phyloP scores from a whole-genome alignment of 2,797 vertebrate genomes.

The Pipistrellus pipistrellus region DNA sequence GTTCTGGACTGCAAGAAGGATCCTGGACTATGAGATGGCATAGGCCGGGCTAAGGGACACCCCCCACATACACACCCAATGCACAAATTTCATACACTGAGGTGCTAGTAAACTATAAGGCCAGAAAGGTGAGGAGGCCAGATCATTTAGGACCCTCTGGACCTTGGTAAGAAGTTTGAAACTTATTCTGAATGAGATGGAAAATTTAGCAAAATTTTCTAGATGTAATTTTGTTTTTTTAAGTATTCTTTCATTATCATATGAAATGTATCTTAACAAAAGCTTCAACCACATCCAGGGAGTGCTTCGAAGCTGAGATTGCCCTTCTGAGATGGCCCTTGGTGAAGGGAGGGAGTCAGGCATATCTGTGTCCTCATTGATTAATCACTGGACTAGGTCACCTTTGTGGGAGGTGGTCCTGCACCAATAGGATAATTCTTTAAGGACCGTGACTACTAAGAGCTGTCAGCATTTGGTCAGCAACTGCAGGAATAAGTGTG shows the following conservation, averaged over 20 bases:
- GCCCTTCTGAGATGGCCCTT: neutral
- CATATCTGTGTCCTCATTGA: neutral
- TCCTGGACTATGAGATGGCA: too few relatives aligned
- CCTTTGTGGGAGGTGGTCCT: neutral
- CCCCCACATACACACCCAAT: too few relatives aligned
- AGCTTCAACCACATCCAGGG: neutral
- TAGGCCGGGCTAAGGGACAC: too few relatives aligned
- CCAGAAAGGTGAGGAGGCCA: neutral
- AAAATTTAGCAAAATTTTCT: neutral
- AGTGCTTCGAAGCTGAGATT: neutral
- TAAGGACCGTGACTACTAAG: neutral
- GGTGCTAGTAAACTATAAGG: neutral
- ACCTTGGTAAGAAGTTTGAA: neutral
- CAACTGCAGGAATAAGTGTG: neutral
- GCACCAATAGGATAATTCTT: neutral
- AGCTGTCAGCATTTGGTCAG: neutral
- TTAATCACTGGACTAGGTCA: neutral
- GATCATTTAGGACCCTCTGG: neutral
- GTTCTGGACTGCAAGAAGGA: too few relatives aligned
- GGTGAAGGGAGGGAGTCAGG: neutral
- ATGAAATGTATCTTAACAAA: neutral
- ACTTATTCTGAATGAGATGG: conserved; percentile 1
- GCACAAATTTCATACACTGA: too few relatives aligned
- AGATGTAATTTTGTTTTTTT: neutral
- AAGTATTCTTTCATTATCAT: neutral